These are phyloP conservation scores for Lochmaea capreae DNA, from an alignment of 2,888 invertebrate genomes.

Conservation along the genomic window DNA sequence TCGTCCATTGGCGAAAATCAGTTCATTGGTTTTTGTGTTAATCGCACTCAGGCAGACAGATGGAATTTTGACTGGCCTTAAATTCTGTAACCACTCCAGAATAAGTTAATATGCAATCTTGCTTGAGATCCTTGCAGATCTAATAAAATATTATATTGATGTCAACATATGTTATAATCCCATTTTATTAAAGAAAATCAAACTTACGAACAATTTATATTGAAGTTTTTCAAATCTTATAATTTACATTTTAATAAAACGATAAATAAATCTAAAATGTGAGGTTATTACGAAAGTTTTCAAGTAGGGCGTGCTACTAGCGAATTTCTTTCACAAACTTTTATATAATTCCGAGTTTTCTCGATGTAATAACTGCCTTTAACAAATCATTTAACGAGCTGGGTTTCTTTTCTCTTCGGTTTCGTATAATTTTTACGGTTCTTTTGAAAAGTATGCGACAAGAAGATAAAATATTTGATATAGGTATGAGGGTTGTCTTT, in stretches of 20 bases:
- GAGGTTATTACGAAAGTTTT: constrained; percentile 36
- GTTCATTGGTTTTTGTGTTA: too few species aligned
- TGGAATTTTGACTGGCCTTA: too few species aligned
- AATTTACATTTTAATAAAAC: constrained; percentile 42
- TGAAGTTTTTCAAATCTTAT: constrained; percentile 18
- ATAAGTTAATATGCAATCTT: too few species aligned
- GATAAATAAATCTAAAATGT: constrained; percentile 36
- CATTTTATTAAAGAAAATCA: neutral
- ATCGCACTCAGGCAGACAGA: too few species aligned
- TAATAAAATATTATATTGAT: too few species aligned
- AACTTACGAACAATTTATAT: constrained; percentile 34
- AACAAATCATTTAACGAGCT: neutral
- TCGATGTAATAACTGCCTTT: neutral
- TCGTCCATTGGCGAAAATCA: too few species aligned
- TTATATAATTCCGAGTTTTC: constrained; percentile 16
- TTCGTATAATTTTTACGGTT: neutral
- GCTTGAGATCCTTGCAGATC: too few species aligned
- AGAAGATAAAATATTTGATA: too few species aligned
- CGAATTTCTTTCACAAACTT: constrained; percentile 18
- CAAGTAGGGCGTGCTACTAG: constrained; percentile 7
- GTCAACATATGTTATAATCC: neutral
- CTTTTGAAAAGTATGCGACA: neutral
- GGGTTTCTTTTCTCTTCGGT: neutral
- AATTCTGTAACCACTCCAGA: too few species aligned
- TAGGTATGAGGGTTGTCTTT: too few species aligned